Percentiles rank a stretch among this genome's conserved stretches.
Evolutionary conservation across 2,797 vertebrate genomes (phyloP).

Genomic region (Platyrinchus mystaceus): DNA sequence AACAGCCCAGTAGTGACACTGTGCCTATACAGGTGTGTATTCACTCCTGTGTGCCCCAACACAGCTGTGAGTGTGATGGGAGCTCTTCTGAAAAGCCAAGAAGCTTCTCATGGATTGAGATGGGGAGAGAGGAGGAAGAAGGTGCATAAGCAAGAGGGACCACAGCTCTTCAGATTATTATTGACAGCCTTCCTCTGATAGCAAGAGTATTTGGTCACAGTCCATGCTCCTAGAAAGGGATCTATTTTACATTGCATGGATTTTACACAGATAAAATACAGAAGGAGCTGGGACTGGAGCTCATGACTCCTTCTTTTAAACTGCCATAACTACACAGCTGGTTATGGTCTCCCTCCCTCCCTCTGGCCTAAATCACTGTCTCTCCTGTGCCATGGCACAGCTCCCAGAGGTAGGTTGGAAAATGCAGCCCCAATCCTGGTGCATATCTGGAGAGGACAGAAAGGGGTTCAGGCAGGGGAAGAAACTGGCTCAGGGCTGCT

Average conservation of each 20-base stretch:
- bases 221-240: accelerated
- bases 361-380: not conserved
- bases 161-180: not conserved
- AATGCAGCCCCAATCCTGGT: not conserved
- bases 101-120: not conserved
- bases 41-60: accelerated
- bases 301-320: not conserved
- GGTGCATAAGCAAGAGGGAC: not conserved
- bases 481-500: not conserved
- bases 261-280: not conserved
- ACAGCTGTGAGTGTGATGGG: accelerated
- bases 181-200: not conserved
- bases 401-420: not conserved
- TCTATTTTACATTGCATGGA: not conserved
- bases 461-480: not conserved
- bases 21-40: accelerated
- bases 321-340: not conserved
- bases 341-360: not conserved
- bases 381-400: accelerated
- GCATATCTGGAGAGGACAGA: accelerated
- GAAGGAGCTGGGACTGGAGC: not conserved
- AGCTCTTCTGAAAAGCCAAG: not conserved
- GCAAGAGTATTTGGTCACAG: not conserved
- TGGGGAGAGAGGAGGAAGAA: not conserved
- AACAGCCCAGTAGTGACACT: accelerated